phyloP scores from a whole-genome alignment of 2,113 vertebrate genomes.

The Grantiella picta region DNA sequence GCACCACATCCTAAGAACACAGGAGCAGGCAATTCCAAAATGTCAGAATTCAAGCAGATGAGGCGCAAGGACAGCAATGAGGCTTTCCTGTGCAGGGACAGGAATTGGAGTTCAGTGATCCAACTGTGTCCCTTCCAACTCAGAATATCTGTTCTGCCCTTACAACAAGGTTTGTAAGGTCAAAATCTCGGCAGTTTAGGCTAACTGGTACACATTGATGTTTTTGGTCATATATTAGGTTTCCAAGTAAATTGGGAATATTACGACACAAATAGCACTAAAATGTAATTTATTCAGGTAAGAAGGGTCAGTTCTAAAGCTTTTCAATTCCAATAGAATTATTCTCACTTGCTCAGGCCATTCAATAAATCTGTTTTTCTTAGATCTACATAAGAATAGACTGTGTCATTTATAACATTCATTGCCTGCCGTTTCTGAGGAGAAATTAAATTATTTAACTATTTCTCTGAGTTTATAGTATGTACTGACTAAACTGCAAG shows the following conservation, averaged over 20 bases:
- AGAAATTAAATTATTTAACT: conserved; percentile 22
- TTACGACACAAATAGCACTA: not conserved
- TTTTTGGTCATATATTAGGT: not conserved
- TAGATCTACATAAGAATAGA: not conserved
- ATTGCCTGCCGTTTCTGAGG: not conserved
- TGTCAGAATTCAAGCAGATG: not conserved
- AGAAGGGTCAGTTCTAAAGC: not conserved
- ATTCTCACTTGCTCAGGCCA: not conserved
- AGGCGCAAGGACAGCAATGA: not conserved
- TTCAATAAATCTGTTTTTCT: not conserved
- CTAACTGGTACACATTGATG: not conserved
- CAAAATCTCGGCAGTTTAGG: not conserved
- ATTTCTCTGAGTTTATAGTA: not conserved
- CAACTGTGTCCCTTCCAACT: not conserved
- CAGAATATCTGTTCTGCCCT: not conserved
- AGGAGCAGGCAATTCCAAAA: not conserved
- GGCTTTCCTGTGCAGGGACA: not conserved
- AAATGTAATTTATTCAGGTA: not conserved
- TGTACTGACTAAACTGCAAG: not conserved
- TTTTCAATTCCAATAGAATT: not conserved
- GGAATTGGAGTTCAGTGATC: not conserved
- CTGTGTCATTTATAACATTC: not conserved
- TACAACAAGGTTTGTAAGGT: not conserved
- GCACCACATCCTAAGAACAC: not conserved
- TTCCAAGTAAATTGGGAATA: not conserved